phyloP scores from a whole-genome alignment of 2,797 vertebrate species.

The Heterohyrax brucei region DNA sequence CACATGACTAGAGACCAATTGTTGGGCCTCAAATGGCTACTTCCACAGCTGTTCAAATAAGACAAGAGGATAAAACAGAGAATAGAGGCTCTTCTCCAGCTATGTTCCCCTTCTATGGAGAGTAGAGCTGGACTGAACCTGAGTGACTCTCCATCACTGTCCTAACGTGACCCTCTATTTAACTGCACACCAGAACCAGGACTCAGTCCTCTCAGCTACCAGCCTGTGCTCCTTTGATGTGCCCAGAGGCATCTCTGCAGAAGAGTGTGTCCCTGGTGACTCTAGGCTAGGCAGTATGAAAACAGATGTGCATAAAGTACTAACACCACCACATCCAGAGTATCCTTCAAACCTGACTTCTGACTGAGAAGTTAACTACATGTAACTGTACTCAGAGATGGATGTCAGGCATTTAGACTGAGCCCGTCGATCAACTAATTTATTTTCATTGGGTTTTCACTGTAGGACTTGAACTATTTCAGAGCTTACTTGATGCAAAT shows the following conservation, averaged over 20 bases:
- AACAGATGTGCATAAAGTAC: neutral
- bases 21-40: neutral
- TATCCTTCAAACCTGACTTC: neutral
- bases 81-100: neutral
- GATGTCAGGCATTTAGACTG: neutral
- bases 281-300: neutral
- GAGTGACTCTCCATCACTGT: neutral
- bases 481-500: conserved; percentile 28
- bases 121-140: neutral
- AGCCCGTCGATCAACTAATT: neutral
- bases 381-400: neutral
- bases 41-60: neutral
- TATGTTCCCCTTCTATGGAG: neutral
- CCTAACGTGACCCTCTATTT: neutral
- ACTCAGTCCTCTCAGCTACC: neutral
- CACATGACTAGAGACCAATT: neutral
- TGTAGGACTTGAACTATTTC: conserved; percentile 43
- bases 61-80: neutral
- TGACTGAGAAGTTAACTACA: neutral
- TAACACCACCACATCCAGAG: neutral
- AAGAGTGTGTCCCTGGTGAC: accelerated
- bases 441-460: conserved; percentile 59
- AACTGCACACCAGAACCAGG: neutral
- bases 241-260: neutral
- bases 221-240: neutral